Base-by-base conservation (phyloP, 2,797 vertebrate genomes). In the Gymnoscopelus braueri region DNA sequence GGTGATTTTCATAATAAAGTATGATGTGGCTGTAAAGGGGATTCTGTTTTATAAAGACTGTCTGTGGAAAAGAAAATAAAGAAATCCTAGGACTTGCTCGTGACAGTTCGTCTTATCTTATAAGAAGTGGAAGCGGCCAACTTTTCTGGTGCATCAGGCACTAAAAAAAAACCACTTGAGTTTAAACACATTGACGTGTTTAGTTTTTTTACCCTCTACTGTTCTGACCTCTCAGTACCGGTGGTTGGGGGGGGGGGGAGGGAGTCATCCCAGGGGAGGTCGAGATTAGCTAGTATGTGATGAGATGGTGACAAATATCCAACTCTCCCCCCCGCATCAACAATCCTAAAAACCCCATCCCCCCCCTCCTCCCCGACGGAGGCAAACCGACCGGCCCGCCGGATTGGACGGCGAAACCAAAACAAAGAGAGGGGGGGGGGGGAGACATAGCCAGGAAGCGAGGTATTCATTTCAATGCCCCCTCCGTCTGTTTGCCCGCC, bases 391-490 rank as follows among this genome's bases (percentile, higher is more conserved):
- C 39, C 61, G 61, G 9, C 50, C 1, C 63, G 83, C 76, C 60
- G 8, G 35, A 91, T 84, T 84, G 88, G 86, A 15, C 79, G 57
- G 53, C 67, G 74, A 89, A 88, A 79, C 82, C 74, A 90, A 91
- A 88, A 83, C 91, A 89, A 88, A 67, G 13, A 63, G 53, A 44
- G 10, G 24, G 59, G 24, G 26, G 48, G 85, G 9, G 69, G 26
- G 60, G 24, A 15, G 48, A 85, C 84, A 44, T 59, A 44, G 85
- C 79, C 95, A 96, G 96, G 96, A 99, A 99, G 93, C 88, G 78
- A 82, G 92, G 95, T 95, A 97, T 98, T 95, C 90, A 95, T 96
- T 98, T 98, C 95, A 19, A 93, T 83, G 74, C 92, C 91, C 85
- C 90, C 77, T 8, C 39, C 50, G 23, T 91, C 93, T 94, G 95